These are phyloP conservation scores for Drymonia ruficornis DNA, from an alignment of 2,888 invertebrate genomes.

Conservation along the genomic window DNA sequence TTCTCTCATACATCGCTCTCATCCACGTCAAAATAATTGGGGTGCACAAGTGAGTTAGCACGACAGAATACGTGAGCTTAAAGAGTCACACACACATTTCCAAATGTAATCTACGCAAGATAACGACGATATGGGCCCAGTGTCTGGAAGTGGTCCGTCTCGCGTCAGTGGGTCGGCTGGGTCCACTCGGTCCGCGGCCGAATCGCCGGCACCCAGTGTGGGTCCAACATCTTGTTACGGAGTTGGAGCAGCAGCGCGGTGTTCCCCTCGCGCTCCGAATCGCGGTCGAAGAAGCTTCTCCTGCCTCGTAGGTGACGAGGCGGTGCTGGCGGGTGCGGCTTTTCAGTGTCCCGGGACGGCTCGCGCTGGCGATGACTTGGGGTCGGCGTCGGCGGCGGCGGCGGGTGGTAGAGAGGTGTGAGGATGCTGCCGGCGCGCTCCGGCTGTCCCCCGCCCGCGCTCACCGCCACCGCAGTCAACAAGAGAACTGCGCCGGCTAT, in stretches of 20 bases:
- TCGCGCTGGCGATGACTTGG: not conserved
- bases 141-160: not conserved
- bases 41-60: no score
- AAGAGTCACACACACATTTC: not conserved
- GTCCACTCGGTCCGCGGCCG: conserved; percentile 12
- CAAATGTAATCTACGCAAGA: not conserved
- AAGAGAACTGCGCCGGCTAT: conserved; percentile 3
- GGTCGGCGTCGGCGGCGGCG: no score
- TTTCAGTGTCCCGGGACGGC: conserved; percentile 1
- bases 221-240: conserved; percentile 23
- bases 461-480: conserved; percentile 7
- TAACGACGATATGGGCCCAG: not conserved
- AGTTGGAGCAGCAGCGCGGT: conserved; percentile 24
- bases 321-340: not conserved
- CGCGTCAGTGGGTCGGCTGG: not conserved
- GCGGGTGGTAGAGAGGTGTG: conserved; percentile 32
- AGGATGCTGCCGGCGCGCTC: conserved; percentile 34
- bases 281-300: conserved; percentile 37
- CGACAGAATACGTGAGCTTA: not conserved
- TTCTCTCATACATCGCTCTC: no score
- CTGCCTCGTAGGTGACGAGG: conserved; percentile 11
- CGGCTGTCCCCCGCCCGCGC: conserved; percentile 24
- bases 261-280: conserved; percentile 28
- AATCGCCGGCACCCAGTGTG: conserved; percentile 41
- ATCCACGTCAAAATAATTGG: no score